A percentile compares a stretch with the other conserved stretches of the same genome.
phyloP scores from a whole-genome alignment of 2,797 vertebrate species.

The Tadarida brasiliensis region DNA sequence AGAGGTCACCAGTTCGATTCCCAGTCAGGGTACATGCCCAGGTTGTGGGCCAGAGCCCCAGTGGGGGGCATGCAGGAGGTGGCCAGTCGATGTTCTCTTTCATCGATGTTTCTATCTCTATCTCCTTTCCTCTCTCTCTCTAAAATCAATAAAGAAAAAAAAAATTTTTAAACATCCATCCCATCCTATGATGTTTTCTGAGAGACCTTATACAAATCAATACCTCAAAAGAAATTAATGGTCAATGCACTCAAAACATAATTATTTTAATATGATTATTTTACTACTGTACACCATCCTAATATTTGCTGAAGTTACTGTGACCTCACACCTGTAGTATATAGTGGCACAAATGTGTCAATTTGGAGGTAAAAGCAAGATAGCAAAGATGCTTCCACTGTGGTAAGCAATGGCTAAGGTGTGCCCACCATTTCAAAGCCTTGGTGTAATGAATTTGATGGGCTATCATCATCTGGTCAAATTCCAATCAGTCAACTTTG shows the following conservation, averaged over 20 bases:
- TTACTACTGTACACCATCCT: conserved; percentile 63
- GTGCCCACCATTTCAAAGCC: not conserved
- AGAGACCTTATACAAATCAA: conserved; percentile 60
- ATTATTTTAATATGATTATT: conserved; percentile 78
- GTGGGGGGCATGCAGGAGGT: no score
- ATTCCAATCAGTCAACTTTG: not conserved
- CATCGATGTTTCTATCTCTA: no score
- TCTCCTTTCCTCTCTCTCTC: no score
- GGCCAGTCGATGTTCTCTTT: no score
- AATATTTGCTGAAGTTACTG: conserved; percentile 64
- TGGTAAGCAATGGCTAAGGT: not conserved
- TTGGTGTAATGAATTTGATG: no score
- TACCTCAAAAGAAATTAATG: conserved; percentile 63
- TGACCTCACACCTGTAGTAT: conserved; percentile 54
- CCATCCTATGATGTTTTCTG: not conserved
- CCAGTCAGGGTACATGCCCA: no score
- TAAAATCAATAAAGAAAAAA: no score
- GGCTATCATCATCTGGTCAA: not conserved
- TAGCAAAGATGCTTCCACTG: not conserved
- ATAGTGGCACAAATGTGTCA: not conserved
- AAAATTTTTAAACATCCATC: no score
- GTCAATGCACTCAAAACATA: conserved; percentile 57
- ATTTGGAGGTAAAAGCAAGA: not conserved
- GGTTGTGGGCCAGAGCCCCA: no score
- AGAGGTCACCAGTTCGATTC: no score